phyloP scores from a whole-genome alignment of 2,888 invertebrate genomes.

The Strigamia crassipes region DNA sequence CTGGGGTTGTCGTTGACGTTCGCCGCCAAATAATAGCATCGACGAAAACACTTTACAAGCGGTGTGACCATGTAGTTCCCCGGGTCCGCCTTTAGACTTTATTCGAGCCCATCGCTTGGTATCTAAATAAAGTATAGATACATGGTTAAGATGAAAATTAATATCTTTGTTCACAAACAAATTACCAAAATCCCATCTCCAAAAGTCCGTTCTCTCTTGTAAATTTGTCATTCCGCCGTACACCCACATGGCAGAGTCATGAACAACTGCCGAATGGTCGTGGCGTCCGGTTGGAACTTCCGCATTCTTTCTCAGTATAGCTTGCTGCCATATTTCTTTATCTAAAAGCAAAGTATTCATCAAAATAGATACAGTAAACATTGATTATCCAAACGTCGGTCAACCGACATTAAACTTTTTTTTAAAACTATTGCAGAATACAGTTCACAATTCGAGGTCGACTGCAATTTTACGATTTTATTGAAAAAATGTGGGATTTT shows the following conservation, averaged over 20 bases:
- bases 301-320: slow-evolving; percentile 59
- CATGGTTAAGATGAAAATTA: too few species aligned
- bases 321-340: slow-evolving; percentile 78
- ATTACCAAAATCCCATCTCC: slow-evolving; percentile 76
- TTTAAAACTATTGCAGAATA: too few species aligned
- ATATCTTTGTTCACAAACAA: too few species aligned
- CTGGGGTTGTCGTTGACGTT: slow-evolving; percentile 70
- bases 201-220: slow-evolving; percentile 74
- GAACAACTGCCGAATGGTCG: slow-evolving; percentile 81
- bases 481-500: too few species aligned
- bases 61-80: slow-evolving; percentile 76
- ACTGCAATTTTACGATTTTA: too few species aligned
- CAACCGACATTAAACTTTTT: too few species aligned
- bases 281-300: slow-evolving; percentile 73
- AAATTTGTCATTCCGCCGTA: slow-evolving; percentile 88
- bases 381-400: too few species aligned
- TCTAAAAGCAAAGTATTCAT: slow-evolving; percentile 62
- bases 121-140: slow-evolving; percentile 56
- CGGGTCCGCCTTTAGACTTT: slow-evolving; percentile 63
- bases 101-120: slow-evolving; percentile 53
- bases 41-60: slow-evolving; percentile 76
- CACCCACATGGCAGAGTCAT: slow-evolving; percentile 79
- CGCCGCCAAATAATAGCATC: slow-evolving; percentile 80
- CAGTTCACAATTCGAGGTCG: too few species aligned
- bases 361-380: too few species aligned